A percentile compares a stretch with the other conserved stretches of the same genome.
phyloP scores from a whole-genome alignment of 1,140 invertebrate genomes.

The Limonius californicus region DNA sequence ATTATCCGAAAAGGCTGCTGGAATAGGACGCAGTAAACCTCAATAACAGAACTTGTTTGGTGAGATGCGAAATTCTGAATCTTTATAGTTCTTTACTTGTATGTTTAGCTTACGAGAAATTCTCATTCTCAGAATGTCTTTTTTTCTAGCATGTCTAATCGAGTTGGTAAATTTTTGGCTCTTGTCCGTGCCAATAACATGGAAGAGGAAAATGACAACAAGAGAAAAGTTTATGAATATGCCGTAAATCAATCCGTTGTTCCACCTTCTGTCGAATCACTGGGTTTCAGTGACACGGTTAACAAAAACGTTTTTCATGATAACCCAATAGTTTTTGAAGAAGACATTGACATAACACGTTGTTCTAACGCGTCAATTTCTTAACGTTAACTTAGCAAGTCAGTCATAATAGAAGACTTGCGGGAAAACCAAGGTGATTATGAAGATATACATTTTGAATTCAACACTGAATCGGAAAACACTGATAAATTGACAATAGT shows the following conservation, averaged over 20 bases:
- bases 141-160: no score
- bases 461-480: neutral
- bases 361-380: neutral
- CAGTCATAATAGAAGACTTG: neutral
- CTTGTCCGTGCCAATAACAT: neutral
- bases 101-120: conserved; percentile 1
- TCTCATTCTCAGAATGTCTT: no score
- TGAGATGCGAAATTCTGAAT: neutral
- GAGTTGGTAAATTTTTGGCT: neutral
- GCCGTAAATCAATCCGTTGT: neutral
- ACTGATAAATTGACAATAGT: no score
- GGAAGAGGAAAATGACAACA: neutral
- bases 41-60: conserved; percentile 1
- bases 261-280: neutral
- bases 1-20: no score
- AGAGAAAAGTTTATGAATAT: neutral
- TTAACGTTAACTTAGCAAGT: neutral
- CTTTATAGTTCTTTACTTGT: neutral
- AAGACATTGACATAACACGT: neutral
- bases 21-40: no score
- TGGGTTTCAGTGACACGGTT: neutral
- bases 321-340: neutral
- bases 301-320: neutral
- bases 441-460: neutral
- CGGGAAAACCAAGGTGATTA: neutral